Conservation (phyloP, 2,888 invertebrate species). For the Byasa hedistus region DNA sequence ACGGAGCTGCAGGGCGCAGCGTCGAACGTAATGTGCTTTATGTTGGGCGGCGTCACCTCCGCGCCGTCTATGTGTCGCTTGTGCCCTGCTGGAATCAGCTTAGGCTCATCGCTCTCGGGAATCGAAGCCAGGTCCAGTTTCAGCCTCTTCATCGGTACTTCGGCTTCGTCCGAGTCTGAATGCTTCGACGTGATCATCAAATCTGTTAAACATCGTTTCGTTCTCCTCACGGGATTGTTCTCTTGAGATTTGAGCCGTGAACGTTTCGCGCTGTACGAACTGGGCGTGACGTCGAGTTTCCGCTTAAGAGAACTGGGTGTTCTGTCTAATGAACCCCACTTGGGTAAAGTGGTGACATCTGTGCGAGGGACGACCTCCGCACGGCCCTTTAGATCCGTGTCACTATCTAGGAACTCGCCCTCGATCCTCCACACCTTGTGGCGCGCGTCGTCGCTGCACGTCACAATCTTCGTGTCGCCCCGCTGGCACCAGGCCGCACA, state of each 20-base stretch:
- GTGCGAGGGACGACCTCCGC: constrained; percentile 43
- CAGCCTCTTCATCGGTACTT: constrained; percentile 46
- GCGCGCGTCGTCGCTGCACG: constrained; percentile 90
- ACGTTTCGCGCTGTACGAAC: constrained; percentile 42
- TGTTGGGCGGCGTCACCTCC: constrained; percentile 34
- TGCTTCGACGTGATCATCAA: constrained; percentile 57
- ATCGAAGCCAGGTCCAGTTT: constrained; percentile 40
- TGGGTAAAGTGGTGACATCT: constrained; percentile 46
- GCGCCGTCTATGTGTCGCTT: constrained; percentile 51
- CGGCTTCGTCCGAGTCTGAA: constrained; percentile 43
- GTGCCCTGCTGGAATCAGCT: constrained; percentile 44
- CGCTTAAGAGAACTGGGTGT: constrained; percentile 77
- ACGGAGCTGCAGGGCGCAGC: constrained; percentile 29
- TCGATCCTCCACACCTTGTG: constrained; percentile 89
- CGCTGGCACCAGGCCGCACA: constrained; percentile 89
- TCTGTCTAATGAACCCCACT: constrained; percentile 58
- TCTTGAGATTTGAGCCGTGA: constrained; percentile 34
- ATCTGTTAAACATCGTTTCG: constrained; percentile 68
- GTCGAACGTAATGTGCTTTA: constrained; percentile 35
- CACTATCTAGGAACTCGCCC: constrained; percentile 60
- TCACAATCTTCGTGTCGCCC: constrained; percentile 83
- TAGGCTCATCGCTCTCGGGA: constrained; percentile 39
- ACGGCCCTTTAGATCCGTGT: constrained; percentile 60
- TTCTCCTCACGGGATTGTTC: constrained; percentile 41
- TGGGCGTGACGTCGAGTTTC: constrained; percentile 41